A percentile compares a stretch with the other conserved stretches of the same genome.
These are phyloP conservation scores for Ptilorrhoa leucosticta DNA, from an alignment of 2,113 vertebrate species.

Conservation along the genomic window DNA sequence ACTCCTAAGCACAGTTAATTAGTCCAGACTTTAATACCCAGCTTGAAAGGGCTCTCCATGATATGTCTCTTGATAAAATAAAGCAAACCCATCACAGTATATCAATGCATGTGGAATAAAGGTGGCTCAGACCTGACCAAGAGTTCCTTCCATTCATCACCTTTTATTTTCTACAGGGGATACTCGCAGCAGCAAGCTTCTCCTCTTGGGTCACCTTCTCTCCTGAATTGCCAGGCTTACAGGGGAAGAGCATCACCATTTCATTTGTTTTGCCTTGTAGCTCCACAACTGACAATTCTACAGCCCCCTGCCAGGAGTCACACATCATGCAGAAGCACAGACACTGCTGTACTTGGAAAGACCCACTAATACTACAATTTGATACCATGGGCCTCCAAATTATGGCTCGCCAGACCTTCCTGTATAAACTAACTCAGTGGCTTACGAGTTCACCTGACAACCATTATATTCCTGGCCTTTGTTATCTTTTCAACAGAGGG, in stretches of 20 bases:
- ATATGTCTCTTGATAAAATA: neutral
- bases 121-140: neutral
- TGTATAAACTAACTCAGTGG: neutral
- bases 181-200: neutral
- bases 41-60: neutral
- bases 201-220: neutral
- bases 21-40: neutral
- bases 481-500: neutral
- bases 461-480: neutral
- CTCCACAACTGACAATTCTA: neutral
- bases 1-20: neutral
- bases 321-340: neutral
- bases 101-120: neutral
- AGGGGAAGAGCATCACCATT: neutral
- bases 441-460: neutral
- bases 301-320: neutral
- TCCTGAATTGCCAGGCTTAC: neutral
- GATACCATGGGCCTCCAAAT: accelerated
- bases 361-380: too few relatives aligned
- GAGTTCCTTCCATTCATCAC: neutral
- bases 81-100: neutral
- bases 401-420: accelerated
- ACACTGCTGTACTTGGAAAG: neutral
- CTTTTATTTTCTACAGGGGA: neutral
- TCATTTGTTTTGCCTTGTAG: neutral